These are phyloP conservation scores for Aricia agestis DNA, from an alignment of 1,140 invertebrate species.

Conservation along the genomic window DNA sequence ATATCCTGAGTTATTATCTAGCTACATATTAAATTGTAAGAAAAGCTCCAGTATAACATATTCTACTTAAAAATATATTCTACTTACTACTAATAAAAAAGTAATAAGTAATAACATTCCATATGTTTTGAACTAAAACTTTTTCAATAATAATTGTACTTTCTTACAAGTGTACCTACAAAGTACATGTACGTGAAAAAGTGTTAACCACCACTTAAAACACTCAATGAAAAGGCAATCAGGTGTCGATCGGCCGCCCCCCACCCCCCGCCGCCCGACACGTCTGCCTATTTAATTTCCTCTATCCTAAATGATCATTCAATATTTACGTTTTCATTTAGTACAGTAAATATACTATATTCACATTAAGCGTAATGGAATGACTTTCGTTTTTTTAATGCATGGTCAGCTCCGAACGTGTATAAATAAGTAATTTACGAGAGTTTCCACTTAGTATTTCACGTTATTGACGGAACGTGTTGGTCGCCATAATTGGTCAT, in stretches of 20 bases:
- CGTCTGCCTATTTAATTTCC: slow-evolving; percentile 71
- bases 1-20: too few species aligned
- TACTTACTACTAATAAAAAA: too few species aligned
- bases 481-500: neutral
- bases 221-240: neutral
- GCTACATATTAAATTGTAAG: too few species aligned
- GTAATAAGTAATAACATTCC: too few species aligned
- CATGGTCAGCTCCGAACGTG: neutral
- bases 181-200: neutral
- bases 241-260: neutral
- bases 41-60: too few species aligned
- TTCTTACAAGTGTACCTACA: too few species aligned
- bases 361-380: neutral
- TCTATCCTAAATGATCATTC: slow-evolving; percentile 58
- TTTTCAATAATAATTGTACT: too few species aligned
- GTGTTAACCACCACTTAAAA: neutral
- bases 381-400: neutral
- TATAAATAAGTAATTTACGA: neutral
- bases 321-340: slow-evolving; percentile 3
- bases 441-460: neutral
- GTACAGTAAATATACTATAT: neutral
- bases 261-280: slow-evolving; percentile 36
- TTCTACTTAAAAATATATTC: too few species aligned
- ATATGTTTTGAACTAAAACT: too few species aligned
- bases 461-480: too few species aligned